Evolutionary conservation across 1,140 invertebrate species (phyloP), one percentile per base, ranked within the genome.

Genomic region (Mactra quadrangularis): DNA sequence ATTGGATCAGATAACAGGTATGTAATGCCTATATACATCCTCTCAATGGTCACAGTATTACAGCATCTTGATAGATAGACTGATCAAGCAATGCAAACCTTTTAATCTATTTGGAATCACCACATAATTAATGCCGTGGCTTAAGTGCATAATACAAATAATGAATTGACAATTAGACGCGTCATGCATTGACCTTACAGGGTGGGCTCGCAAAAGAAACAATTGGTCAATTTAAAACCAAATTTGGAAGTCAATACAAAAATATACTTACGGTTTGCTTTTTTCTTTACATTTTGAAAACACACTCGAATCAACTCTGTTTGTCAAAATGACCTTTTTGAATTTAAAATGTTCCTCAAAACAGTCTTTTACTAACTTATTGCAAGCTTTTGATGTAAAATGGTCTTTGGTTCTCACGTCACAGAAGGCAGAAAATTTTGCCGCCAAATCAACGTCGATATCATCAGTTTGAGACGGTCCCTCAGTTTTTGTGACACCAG

Each of bases 261-360:
- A 68, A 38, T 41, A 27, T 6, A 82, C 70, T 53, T 66, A 83
- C 78, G 66, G 78, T 64, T 82, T 82, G 19, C 50, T 55, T 35
- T 74, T 72, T 60, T 82, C 71, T 59, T 83, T 83, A 45, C 81
- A 83, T 22, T 74, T 74, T 31, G 78, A 71, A 38, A 82, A 82
- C 17, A 71, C 78, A 82, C 66, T 71, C 17, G 78, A 72, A 15
- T 82, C 78, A 22, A 76, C 27, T 17, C 72, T 41, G 45, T 82
- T 62, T 15, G 70, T 72, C 25, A 62, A 35, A 47, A 82, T 72
- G 27, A 70, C 47, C 35, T 71, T 71, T 41, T 82, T 70, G 45
- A 71, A 70, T 55, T 76, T 76, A 52, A 62, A 76, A 57, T 60
- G 50, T 3, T 76, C 72, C 19, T 76, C 72, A 29, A 76, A 82